phyloP scores from a whole-genome alignment of 2,113 vertebrate genomes.

The Pardalotus punctatus region DNA sequence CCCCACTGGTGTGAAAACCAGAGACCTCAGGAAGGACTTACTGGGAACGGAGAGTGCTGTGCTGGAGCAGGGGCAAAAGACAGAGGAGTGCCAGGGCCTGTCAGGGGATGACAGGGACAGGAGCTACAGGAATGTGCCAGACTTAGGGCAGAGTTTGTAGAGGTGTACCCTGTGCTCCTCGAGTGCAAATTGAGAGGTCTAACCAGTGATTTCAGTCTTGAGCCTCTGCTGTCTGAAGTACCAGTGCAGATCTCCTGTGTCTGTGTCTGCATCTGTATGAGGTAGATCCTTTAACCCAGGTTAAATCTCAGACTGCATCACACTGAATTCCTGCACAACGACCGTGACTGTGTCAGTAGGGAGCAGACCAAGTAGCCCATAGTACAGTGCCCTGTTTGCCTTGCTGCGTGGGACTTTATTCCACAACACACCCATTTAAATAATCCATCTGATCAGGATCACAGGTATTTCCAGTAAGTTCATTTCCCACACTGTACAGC shows the following conservation, averaged over 20 bases:
- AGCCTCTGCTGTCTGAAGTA: background rate
- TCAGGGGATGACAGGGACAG: rapidly evolving
- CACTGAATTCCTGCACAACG: background rate
- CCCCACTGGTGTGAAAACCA: background rate
- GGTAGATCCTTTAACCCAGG: background rate
- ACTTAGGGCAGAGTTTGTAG: background rate
- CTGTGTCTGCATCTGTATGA: rapidly evolving
- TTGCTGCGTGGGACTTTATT: background rate
- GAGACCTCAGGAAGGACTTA: background rate
- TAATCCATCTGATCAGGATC: background rate
- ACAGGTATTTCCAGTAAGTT: background rate
- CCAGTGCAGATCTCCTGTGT: background rate
- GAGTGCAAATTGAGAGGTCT: background rate
- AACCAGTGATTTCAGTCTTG: background rate
- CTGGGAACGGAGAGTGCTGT: background rate
- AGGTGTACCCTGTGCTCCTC: background rate
- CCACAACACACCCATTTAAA: background rate
- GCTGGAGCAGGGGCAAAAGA: background rate
- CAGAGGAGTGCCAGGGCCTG: background rate
- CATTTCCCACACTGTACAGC: background rate
- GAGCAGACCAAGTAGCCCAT: rapidly evolving
- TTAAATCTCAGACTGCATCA: background rate
- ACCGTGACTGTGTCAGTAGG: rapidly evolving
- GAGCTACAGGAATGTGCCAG: background rate
- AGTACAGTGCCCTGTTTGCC: background rate